Evolutionary conservation across 2,888 invertebrate genomes (phyloP), one percentile per base, ranked within the genome.

Genomic region (Hemicrepidius hirtus): DNA sequence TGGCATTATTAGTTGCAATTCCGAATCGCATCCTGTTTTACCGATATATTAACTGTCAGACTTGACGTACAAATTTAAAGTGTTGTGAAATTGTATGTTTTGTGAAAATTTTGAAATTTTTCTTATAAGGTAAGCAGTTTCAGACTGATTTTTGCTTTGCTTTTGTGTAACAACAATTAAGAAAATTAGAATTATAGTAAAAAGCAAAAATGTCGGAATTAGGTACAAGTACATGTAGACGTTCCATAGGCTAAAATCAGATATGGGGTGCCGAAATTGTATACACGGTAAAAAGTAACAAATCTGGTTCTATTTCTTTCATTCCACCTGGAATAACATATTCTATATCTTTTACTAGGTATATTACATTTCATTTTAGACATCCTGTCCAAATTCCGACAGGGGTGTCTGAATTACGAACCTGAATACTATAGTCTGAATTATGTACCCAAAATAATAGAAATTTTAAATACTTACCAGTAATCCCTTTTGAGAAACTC

Each of bases 351-450:
- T 37, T 6, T 37, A 2, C 12, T 37, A n/a, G n/a, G n/a, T n/a
- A 37, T 12, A n/a, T n/a, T 37, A 3, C 7, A 37, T 3, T 12
- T 37, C 12, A 37, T 37, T 37, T 37, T 37, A 10, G n/a, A 2
- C 10, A n/a, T 37, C 37, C 1, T 37, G 57, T 35, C 57, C 2
- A 28, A 35, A 57, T 28, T 57, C 35, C 57, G 57, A 57, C 57
- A 57, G 16, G 57, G 35, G 57, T 57, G 57, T 35, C 35, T 7
- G 28, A 10, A 28, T 57, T 32, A 57, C 13, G 35, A 12, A 18
- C 32, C 6, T 35, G 12, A 37, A 37, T 21, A n/a, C n/a, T n/a
- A n/a, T n/a, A 24, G 57, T 57, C 32, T 4, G 57, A 57, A 28
- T 57, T 57, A 57, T 13, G 13, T 57, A 16, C n/a, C 7, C 7